Evolutionary conservation across 2,113 vertebrate genomes (phyloP), one percentile per base, ranked within the genome.

Genomic region (Sylvia atricapilla): DNA sequence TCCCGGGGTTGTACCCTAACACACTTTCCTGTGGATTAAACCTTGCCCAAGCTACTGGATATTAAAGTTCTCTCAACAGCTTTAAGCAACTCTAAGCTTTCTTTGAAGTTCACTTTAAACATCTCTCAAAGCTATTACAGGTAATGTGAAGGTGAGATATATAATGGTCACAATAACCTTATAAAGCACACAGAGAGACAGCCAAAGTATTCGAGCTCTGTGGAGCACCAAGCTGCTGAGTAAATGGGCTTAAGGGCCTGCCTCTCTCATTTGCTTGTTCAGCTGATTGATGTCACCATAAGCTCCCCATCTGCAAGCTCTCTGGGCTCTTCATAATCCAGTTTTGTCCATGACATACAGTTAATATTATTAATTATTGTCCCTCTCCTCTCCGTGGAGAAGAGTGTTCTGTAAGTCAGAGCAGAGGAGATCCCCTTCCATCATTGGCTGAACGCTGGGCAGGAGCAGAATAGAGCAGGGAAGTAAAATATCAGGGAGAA

Each of bases 21-120:
- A 2, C 1, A 1, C 23, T 89, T 68, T 47, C 31, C 52, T n/a
- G 37, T 2, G 2, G 68, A 56, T 94, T 78, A 92, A 92, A 86
- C 76, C 68, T 77, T 13, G 0, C 68, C 63, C 75, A 63, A 50
- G 46, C 39, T 80, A 47, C 81, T 22, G 69, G 25, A 49, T 93
- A 21, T 75, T 81, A 56, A 91, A 91, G 17, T 77, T 91, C 46
- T 33, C 24, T 84, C 44, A 5, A 2, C 74, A 92, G 14, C 25
- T 10, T 82, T 89, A 81, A 84, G 73, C 75, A 93, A 69, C 79
- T 49, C 39, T 74, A 74, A 67, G 35, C 47, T 92, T 70, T 89
- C 91, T 94, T 91, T 94, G 91, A 96, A 96, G 90, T 89, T 94
- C 79, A 81, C 79, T 93, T 95, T 84, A 84, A 95, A 81, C 74